Conservation (phyloP, 2,113 vertebrate genomes). For the Sinocyclocheilus maitianheensis region DNA sequence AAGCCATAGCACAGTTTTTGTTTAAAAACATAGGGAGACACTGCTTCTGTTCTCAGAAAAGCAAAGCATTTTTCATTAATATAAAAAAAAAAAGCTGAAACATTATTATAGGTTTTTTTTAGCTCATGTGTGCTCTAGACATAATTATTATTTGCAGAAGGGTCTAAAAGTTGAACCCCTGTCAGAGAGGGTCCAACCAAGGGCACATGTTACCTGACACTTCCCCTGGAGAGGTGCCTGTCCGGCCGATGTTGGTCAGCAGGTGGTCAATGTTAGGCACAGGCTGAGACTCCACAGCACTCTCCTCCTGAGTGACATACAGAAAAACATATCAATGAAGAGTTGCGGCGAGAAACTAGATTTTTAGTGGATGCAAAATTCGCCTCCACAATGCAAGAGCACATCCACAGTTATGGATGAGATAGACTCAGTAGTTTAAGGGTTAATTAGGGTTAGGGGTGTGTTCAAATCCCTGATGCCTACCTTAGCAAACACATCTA, state of each 20-base stretch:
- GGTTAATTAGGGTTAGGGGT: background rate
- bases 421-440: background rate
- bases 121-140: background rate
- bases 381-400: background rate
- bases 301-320: slow-evolving; percentile 77
- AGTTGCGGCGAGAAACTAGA: background rate
- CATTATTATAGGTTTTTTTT: background rate
- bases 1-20: slow-evolving; percentile 46
- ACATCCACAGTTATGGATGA: background rate
- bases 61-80: slow-evolving; percentile 31
- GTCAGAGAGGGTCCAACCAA: slow-evolving; percentile 65
- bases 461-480: background rate
- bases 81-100: background rate
- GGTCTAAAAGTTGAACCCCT: slow-evolving; percentile 69
- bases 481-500: too few relatives aligned
- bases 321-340: background rate
- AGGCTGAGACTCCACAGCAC: slow-evolving; percentile 95
- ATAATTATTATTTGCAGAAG: slow-evolving; percentile 55
- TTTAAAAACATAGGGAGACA: background rate
- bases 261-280: slow-evolving; percentile 99
- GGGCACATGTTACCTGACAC: slow-evolving; percentile 94
- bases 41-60: background rate
- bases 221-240: slow-evolving; percentile 88
- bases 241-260: slow-evolving; percentile 98
- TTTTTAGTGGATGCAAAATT: background rate